Evolutionary conservation across 2,797 vertebrate species (phyloP).

Genomic region (Basileuterus tristriatus): DNA sequence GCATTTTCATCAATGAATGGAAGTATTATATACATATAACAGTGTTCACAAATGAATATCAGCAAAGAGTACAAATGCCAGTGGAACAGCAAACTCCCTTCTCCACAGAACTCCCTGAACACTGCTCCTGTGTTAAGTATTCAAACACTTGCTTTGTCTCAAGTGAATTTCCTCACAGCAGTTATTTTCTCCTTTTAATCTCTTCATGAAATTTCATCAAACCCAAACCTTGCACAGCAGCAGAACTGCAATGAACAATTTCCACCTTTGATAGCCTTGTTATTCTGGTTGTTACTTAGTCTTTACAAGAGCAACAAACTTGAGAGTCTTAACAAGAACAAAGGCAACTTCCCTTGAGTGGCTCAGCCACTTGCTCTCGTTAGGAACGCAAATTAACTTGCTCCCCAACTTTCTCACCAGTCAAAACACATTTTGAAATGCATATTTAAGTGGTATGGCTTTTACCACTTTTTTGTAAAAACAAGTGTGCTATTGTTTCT

Average conservation of each 20-base stretch:
- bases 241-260: neutral
- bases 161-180: neutral
- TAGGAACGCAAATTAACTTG: neutral
- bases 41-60: neutral
- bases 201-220: neutral
- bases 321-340: neutral
- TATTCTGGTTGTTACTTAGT: neutral
- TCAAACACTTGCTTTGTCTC: neutral
- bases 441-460: neutral
- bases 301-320: neutral
- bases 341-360: constrained; percentile 6
- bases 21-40: constrained; percentile 9
- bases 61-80: neutral
- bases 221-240: neutral
- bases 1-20: constrained; percentile 6
- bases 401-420: neutral
- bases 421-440: neutral
- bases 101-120: neutral
- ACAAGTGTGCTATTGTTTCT: neutral
- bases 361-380: neutral
- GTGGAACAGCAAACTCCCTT: neutral
- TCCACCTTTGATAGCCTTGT: neutral
- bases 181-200: neutral
- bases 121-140: neutral
- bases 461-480: constrained; percentile 7